Evolutionary conservation across 2,113 vertebrate genomes (phyloP), one percentile per base, ranked within the genome.

Genomic region (Salvelinus sp.): DNA sequence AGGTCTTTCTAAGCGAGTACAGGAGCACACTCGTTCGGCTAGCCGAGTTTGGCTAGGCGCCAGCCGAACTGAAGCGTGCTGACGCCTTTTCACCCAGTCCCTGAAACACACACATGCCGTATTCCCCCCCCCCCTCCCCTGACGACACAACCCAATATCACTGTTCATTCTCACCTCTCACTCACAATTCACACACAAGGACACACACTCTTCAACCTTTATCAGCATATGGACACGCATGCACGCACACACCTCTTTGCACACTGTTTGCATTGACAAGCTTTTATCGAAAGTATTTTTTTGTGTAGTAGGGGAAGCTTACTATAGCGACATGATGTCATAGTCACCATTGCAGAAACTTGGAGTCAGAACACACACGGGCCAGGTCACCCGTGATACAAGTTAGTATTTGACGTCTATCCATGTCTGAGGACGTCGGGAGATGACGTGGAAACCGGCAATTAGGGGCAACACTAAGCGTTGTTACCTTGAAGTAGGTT

Each of bases 131-230:
- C 6, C 33, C 7, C 7, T 9, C 80, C 82, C 83, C 68, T 65
- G 79, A 44, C 78, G 77, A 79, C 77, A 79, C 44, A 78, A 79
- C 85, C 77, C 76, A 80, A 88, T 82, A 86, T 81, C 82, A 73
- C 67, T 70, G 76, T 79, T 83, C 78, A 33, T 74, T 74, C n/a
- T 33, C 67, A 47, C 44, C 10, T 70, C 33, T 22, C 65, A n/a
- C 63, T 13, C 58, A 22, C 22, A n/a, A 20, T 2, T 10, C 78
- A 69, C 76, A 82, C 78, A 73, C 74, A 76, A 47, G 33, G 71
- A 76, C 73, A 72, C 73, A 72, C 16, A 25, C 64, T 66, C 64
- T 66, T 66, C 25, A 54, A 10, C 50, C 22, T 18, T 13, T 3
- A 27, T 28, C 22, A 23, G 23, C 38, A 23, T 12, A 73, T 27